Evolutionary conservation across 1,140 invertebrate genomes (phyloP).

Genomic region (Zaprionus africanus): DNA sequence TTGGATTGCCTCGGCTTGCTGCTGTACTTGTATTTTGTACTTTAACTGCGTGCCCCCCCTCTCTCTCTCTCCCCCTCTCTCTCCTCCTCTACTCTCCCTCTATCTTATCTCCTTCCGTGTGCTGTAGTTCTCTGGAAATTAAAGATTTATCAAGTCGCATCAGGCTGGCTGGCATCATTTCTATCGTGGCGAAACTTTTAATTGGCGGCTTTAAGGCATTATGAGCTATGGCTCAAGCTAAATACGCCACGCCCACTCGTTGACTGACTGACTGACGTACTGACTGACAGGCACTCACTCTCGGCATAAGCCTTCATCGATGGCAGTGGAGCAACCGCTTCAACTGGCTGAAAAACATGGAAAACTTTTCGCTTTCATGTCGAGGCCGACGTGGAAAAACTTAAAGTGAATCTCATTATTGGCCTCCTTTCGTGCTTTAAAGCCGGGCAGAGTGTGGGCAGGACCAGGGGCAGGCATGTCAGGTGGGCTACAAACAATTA

Average conservation of each 20-base stretch:
- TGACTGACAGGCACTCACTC: neutral
- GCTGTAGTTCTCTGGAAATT: constrained; percentile 43
- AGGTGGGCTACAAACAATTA: constrained; percentile 76
- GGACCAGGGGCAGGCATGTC: constrained; percentile 23
- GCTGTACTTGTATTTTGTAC: neutral
- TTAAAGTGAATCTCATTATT: constrained; percentile 75
- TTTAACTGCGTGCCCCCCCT: neutral
- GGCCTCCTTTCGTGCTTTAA: constrained; percentile 40
- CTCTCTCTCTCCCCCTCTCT: neutral
- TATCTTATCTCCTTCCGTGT: neutral
- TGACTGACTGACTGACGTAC: neutral
- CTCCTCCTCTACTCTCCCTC: too few species aligned
- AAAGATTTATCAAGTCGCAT: constrained; percentile 65
- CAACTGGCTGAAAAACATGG: constrained; percentile 25
- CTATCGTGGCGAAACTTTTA: constrained; percentile 66
- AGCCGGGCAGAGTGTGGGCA: constrained; percentile 3
- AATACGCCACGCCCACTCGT: neutral
- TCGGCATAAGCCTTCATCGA: constrained; percentile 70
- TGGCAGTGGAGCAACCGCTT: constrained; percentile 62
- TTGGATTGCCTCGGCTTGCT: constrained; percentile 47
- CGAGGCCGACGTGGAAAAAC: constrained; percentile 43
- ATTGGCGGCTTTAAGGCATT: constrained; percentile 79
- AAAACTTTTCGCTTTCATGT: constrained; percentile 77
- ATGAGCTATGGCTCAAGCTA: constrained; percentile 38
- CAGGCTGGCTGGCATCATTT: constrained; percentile 1